Base-by-base conservation (phyloP, 2,113 vertebrate genomes). In the Sclerurus mexicanus region DNA sequence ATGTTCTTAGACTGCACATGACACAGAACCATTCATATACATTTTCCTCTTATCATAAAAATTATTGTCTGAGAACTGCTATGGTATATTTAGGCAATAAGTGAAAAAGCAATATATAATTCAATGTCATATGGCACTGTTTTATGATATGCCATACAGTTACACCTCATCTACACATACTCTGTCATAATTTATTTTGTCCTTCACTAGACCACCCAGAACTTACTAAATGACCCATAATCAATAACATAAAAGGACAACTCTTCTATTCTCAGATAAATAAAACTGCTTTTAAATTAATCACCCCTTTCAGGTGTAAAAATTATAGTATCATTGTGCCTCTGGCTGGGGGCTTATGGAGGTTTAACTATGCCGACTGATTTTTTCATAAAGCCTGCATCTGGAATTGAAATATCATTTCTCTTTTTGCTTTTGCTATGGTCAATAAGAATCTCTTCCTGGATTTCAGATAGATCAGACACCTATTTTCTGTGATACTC, bases 391-490 rank as follows among this genome's bases (percentile, higher is more conserved):
- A 88, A 80, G 13, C 5, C 66, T 74, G 42, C 9, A 71, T 50
- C 22, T 40, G 42, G 64, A 87, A 60, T 62, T 3, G 3, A 66
- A 81, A 74, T 27, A 76, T 59, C 10, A 44, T 83, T 83, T 90
- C 49, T 81, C 52, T 14, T 10, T 73, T 83, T 42, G 5, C n/a
- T 95, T 91, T 88, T n/a, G 71, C 42, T 60, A 44, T 2, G 1
- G 60, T 77, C 76, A 92, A 25, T 33, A 40, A 21, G 25, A 93
- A 49, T 46, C n/a, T 76, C 4, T 58, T 85, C 28, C 50, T 60
- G 44, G 23, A 58, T 93, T 96, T 90, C 88, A 94, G 49, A 60
- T 75, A 56, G 28, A 75, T 87, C 85, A 84, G 23, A 90, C 52
- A 88, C 56, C 64, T 93, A 46, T 81, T 66, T 95, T 91, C 83